Percentiles rank a stretch among this genome's conserved stretches.
Evolutionary conservation across 2,113 vertebrate genomes (phyloP).

Genomic region (Microcebus tavaratra): DNA sequence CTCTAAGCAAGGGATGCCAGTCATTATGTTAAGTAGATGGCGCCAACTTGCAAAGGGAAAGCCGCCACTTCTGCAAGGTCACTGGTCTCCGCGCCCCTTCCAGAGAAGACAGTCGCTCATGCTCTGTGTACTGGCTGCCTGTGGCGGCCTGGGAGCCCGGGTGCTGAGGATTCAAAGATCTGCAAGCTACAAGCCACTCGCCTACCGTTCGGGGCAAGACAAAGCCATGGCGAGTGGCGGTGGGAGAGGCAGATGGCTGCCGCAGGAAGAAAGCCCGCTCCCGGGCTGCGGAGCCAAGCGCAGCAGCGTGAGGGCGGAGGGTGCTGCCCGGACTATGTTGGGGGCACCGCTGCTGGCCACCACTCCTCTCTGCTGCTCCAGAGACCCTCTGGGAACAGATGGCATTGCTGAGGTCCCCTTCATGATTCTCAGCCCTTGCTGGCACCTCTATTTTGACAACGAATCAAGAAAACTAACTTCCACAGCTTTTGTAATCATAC

Average conservation of each 20-base stretch:
- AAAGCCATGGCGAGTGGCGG: no score
- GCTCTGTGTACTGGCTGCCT: accelerated
- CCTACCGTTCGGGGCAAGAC: not conserved
- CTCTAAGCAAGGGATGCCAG: not conserved
- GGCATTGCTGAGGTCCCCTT: not conserved
- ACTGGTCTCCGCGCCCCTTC: accelerated
- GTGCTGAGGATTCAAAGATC: not conserved
- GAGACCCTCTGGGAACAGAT: constrained; percentile 8
- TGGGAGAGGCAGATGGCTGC: not conserved
- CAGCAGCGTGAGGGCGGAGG: accelerated
- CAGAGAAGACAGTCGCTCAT: not conserved
- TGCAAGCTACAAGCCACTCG: no score
- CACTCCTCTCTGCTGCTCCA: not conserved
- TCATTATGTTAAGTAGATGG: no score
- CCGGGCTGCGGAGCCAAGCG: not conserved
- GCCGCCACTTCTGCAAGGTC: accelerated
- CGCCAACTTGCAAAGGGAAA: not conserved
- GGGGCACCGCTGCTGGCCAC: accelerated
- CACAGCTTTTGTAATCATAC: not conserved
- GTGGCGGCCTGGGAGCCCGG: no score
- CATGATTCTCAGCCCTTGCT: not conserved
- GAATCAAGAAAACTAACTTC: not conserved
- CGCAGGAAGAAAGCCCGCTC: no score
- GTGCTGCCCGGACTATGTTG: not conserved
- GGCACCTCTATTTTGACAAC: not conserved